Conservation (phyloP, 2,113 vertebrate genomes). For the Octodon degus region DNA sequence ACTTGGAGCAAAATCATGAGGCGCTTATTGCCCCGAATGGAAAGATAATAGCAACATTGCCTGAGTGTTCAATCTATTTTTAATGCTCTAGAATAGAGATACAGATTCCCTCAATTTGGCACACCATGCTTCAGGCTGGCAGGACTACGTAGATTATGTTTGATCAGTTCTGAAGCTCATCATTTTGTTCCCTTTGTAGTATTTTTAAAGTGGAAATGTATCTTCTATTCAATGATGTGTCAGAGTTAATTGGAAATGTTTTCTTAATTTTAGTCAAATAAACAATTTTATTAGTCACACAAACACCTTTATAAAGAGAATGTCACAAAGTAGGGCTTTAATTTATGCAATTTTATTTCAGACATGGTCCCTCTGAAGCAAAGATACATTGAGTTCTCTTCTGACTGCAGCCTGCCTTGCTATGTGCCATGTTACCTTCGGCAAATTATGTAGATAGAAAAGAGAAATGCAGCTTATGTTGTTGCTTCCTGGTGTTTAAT, state of each 20-base stretch:
- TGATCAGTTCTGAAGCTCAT: not conserved
- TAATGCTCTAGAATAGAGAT: not conserved
- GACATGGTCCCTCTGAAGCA: not conserved
- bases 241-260: not conserved
- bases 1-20: not conserved
- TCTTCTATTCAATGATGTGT: not conserved
- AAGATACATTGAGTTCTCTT: not conserved
- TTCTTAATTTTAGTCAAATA: not conserved
- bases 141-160: not conserved
- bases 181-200: not conserved
- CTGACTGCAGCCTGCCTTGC: not conserved
- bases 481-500: not conserved
- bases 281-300: not conserved
- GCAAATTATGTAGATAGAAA: not conserved
- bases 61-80: not conserved
- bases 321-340: not conserved
- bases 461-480: not conserved
- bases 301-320: not conserved
- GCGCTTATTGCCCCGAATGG: not conserved
- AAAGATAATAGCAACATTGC: not conserved
- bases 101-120: not conserved
- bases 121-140: not conserved
- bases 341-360: not conserved
- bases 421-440: not conserved
- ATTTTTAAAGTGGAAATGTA: not conserved